Percentiles rank a stretch among this genome's conserved stretches.
Conservation (phyloP, 35 echinoderm and acorn worm genomes). For the Diadema setosum region DNA sequence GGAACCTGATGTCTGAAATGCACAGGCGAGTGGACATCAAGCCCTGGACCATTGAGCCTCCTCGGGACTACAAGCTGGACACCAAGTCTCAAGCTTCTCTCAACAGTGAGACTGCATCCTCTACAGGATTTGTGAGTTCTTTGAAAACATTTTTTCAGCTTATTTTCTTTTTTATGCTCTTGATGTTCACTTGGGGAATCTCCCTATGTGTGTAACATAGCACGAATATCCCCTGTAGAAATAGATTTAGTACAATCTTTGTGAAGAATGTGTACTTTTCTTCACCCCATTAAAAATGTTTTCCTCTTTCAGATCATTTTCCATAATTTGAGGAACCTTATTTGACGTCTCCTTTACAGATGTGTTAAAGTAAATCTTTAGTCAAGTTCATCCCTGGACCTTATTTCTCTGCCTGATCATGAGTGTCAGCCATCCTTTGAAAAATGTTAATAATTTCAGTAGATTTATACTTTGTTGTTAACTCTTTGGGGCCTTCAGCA, state of each 20-base stretch:
- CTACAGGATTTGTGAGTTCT: slow-evolving; percentile 45
- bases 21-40: slow-evolving; percentile 87
- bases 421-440: too few species aligned
- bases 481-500: too few species aligned
- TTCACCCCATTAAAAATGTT: background rate
- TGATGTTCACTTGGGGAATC: too few species aligned
- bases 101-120: slow-evolving; percentile 42
- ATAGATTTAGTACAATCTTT: background rate
- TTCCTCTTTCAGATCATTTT: too few species aligned
- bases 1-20: slow-evolving; percentile 93
- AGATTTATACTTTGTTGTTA: too few species aligned
- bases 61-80: slow-evolving; percentile 77
- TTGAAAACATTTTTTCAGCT: background rate
- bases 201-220: background rate
- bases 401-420: too few species aligned
- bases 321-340: too few species aligned
- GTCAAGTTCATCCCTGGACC: too few species aligned
- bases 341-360: too few species aligned
- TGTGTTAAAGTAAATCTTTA: too few species aligned
- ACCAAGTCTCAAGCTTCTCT: slow-evolving; percentile 80
- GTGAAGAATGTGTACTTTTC: background rate
- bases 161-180: too few species aligned
- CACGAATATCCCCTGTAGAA: background rate
- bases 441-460: too few species aligned
- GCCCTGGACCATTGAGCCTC: slow-evolving; percentile 91